Base-by-base conservation (phyloP, 2,113 vertebrate genomes). In the Aleadryas rufinucha region DNA sequence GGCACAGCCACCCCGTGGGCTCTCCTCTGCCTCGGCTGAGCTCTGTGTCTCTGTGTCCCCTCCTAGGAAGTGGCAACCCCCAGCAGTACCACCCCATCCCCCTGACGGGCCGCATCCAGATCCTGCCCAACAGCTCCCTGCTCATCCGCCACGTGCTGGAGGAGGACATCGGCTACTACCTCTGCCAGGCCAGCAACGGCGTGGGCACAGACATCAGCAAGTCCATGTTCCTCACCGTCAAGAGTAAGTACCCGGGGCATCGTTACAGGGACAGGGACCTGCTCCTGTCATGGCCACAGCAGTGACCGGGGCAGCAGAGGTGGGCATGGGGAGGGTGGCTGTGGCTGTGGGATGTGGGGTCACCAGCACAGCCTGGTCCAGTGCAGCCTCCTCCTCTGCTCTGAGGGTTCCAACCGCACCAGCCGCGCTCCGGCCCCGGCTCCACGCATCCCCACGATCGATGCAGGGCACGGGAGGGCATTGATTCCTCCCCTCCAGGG, bases 141-240 rank as follows among this genome's bases (percentile, higher is more conserved):
- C 98, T 99, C 92, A 99, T 99, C 93, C 98, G 99, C 71, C 99
- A 99, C 11, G 99, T 99, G 82, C 97, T 99, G 93, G 99, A 99
- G 94, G 99, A 99, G 95, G 99, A 99, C 94, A 99, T 99, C 0
- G 99, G 99, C 81, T 99, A 99, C 97, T 99, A 99, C 98, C 98
- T 99, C 68, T 99, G 99, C 97, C 99, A 99, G 98, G 99, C 99
- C 97, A 99, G 99, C 98, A 99, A 99, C 6, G 99, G 99, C 1
- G 99, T 99, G 89, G 99, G 99, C 82, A 99, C 99, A 0, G 99
- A 99, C 97, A 99, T 99, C 98, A 99, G 99, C 99, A 99, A 99
- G 97, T 99, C 99, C 97, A 99, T 99, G 99, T 98, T 99, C 85
- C 99, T 99, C 91, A 99, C 99, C 0, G 99, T 99, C 42, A 99